Evolutionary conservation across 1,140 invertebrate species (phyloP), one percentile per base, ranked within the genome.

Genomic region (Acyrthosiphon pisum): DNA sequence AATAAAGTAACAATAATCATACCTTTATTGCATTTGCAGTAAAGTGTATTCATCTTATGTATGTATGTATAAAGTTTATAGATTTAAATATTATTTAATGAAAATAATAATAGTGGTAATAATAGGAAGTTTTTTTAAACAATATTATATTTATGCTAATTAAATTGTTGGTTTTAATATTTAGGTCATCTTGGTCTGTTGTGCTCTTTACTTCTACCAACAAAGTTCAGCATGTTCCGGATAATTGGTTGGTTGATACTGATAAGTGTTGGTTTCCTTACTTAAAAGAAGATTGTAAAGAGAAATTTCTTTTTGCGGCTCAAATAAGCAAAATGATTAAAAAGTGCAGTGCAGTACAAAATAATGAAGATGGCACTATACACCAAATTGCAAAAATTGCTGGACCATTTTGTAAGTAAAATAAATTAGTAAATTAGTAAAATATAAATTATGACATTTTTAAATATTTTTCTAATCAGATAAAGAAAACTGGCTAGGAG

Each of bases 301-400:
- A 53, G 18, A 53, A 53, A 22, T 53, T 53, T 53, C 50, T 53
- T 53, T n/a, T 8, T 35, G 26, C 68, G 7, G 6, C 26, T 76
- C 68, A 76, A 76, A 76, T 76, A n/a, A n/a, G 30, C 30, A 76
- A 76, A 76, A 76, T 76, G n/a, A 76, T 76, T n/a, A 76, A 76
- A n/a, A n/a, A 76, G 30, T 30, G 44, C 44, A 44, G 68, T n/a
- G 11, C n/a, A n/a, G 26, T 35, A 76, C 68, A n/a, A 35, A 76
- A 76, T 26, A 76, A 76, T 76, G 68, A 76, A n/a, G 68, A 76
- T 76, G 68, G 68, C 30, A 76, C 68, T 30, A 76, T n/a, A n/a
- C 68, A 76, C n/a, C 6, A 35, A n/a, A 76, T 76, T 11, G 14
- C 68, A n/a, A 76, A 35, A 76, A n/a, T 76, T 76, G 68, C 68